Conservation (phyloP, 2,888 invertebrate genomes). For the Homarus gammarus region DNA sequence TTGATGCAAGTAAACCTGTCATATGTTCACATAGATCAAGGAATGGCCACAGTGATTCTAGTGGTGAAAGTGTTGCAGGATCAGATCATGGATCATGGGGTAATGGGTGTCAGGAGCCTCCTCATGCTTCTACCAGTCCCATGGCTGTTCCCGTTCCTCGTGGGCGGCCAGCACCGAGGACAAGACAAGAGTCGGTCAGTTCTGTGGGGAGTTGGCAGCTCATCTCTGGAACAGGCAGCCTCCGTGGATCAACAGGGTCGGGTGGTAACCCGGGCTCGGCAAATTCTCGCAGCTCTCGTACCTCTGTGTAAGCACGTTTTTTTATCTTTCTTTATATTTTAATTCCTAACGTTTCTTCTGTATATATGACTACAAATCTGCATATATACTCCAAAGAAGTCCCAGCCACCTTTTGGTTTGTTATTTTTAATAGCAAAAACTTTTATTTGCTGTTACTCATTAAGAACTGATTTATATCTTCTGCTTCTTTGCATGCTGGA, state of each 20-base stretch:
- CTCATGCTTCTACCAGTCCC: constrained; percentile 53
- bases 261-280: constrained; percentile 28
- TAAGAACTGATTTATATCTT: no score
- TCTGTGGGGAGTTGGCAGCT: constrained; percentile 64
- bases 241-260: constrained; percentile 35
- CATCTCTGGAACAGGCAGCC: constrained; percentile 42
- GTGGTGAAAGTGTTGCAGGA: constrained; percentile 52
- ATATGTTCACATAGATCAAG: constrained; percentile 12
- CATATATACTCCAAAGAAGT: no score
- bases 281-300: constrained; percentile 28
- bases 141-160: constrained; percentile 63
- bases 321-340: no score
- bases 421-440: no score
- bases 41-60: constrained; percentile 60
- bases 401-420: no score
- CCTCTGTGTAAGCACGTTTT: constrained; percentile 41
- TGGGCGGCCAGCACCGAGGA: constrained; percentile 25
- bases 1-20: constrained; percentile 17
- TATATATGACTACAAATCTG: no score
- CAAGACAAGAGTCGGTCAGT: constrained; percentile 39
- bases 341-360: no score
- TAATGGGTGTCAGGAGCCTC: neutral
- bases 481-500: neutral
- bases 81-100: constrained; percentile 41
- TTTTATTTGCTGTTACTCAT: no score